These are phyloP conservation scores for Herminia tarsipennalis DNA, from an alignment of 2,888 invertebrate species.

Conservation along the genomic window DNA sequence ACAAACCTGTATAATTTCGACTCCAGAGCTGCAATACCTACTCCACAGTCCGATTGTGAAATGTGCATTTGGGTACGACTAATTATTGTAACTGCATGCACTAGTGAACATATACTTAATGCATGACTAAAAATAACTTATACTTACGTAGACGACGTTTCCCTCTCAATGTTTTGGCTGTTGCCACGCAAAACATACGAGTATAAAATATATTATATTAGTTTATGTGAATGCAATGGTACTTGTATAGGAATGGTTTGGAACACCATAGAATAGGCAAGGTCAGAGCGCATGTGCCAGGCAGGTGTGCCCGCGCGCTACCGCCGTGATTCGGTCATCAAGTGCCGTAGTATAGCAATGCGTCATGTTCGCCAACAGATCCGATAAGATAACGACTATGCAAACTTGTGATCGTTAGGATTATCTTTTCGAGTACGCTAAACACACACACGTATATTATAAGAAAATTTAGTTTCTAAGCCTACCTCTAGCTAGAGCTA, in stretches of 20 bases:
- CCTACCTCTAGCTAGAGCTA: too few species aligned
- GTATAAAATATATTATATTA: neutral
- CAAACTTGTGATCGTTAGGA: slow-evolving; percentile 4
- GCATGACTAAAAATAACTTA: too few species aligned
- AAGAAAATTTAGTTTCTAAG: too few species aligned
- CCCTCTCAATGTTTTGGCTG: too few species aligned
- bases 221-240: neutral
- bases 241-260: slow-evolving; percentile 1
- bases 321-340: slow-evolving; percentile 9
- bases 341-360: slow-evolving; percentile 3
- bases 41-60: too few species aligned
- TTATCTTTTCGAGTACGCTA: neutral
- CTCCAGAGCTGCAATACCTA: too few species aligned
- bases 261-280: slow-evolving; percentile 5
- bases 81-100: too few species aligned
- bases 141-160: too few species aligned
- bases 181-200: neutral
- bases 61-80: too few species aligned
- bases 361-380: slow-evolving; percentile 8
- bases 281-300: slow-evolving; percentile 6
- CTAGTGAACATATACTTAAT: too few species aligned
- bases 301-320: slow-evolving; percentile 14
- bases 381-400: slow-evolving; percentile 2
- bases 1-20: slow-evolving; percentile 8
- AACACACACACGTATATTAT: neutral